These are phyloP conservation scores for Rhynchopsitta pachyrhyncha DNA, from an alignment of 2,113 vertebrate species.

Conservation along the genomic window DNA sequence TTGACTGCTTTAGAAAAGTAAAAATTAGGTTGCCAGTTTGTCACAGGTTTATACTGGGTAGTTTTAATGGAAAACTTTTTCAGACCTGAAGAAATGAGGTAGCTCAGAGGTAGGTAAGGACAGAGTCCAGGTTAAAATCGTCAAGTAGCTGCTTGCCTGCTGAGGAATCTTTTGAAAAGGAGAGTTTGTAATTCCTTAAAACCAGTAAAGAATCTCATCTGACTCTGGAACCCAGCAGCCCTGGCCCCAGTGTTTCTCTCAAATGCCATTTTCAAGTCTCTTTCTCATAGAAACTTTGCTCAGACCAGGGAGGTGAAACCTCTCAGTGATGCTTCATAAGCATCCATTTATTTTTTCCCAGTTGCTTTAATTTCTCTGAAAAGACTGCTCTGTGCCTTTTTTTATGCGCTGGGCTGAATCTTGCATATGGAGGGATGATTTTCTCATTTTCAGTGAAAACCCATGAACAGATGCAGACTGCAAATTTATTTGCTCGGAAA, in stretches of 20 bases:
- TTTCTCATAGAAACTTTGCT: not conserved
- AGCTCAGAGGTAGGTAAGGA: not conserved
- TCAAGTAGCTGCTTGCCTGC: not conserved
- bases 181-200: not conserved
- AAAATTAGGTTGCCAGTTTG: not conserved
- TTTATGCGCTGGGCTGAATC: slow-evolving; percentile 18
- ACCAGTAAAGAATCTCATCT: not conserved
- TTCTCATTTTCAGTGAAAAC: slow-evolving; percentile 47
- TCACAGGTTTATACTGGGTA: not conserved
- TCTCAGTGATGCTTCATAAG: not conserved
- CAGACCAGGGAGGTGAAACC: not conserved
- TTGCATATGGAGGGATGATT: slow-evolving; percentile 55
- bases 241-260: not conserved
- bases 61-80: not conserved
- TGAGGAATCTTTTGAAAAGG: not conserved
- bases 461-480: slow-evolving; percentile 47
- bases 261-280: not conserved
- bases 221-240: not conserved
- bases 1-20: not conserved
- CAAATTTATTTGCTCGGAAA: slow-evolving; percentile 58
- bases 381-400: slow-evolving; percentile 17
- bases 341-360: not conserved
- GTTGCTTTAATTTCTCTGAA: slow-evolving; percentile 36
- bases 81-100: not conserved
- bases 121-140: not conserved